Evolutionary conservation across 1,140 invertebrate genomes (phyloP).

Genomic region (Hestina assimilis): DNA sequence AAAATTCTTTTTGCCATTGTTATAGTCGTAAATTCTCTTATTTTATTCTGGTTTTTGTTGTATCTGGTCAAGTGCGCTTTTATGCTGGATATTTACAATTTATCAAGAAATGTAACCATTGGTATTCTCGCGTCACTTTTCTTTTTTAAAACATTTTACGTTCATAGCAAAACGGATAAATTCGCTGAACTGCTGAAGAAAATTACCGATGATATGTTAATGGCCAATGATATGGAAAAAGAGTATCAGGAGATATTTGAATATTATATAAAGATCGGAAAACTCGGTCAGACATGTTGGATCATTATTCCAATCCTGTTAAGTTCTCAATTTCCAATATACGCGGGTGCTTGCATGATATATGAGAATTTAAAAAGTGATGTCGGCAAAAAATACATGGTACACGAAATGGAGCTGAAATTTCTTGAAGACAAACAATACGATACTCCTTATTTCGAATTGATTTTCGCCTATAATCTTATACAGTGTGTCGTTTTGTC

Average conservation of each 20-base stretch:
- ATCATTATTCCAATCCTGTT: constrained; percentile 47
- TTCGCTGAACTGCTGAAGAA: constrained; percentile 44
- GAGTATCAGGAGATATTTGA: constrained; percentile 50
- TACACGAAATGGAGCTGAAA: constrained; percentile 56
- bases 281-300: constrained; percentile 48
- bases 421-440: constrained; percentile 53
- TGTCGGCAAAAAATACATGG: constrained; percentile 42
- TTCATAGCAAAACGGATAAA: constrained; percentile 35
- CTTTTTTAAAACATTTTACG: constrained; percentile 54
- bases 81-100: constrained; percentile 42
- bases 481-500: constrained; percentile 39
- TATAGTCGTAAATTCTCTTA: constrained; percentile 29
- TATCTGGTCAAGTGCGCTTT: constrained; percentile 46
- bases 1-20: constrained; percentile 30
- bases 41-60: constrained; percentile 47
- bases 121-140: constrained; percentile 44
- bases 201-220: constrained; percentile 45
- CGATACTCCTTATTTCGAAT: constrained; percentile 53
- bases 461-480: constrained; percentile 49
- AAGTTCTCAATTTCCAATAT: constrained; percentile 48
- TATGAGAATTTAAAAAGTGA: constrained; percentile 44
- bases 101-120: constrained; percentile 47
- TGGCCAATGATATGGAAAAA: constrained; percentile 46
- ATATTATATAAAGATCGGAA: constrained; percentile 44
- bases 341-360: constrained; percentile 39